A percentile compares a stretch with the other conserved stretches of the same genome.
phyloP scores from a whole-genome alignment of 2,113 vertebrate genomes.

The Rhinogobius similis region DNA sequence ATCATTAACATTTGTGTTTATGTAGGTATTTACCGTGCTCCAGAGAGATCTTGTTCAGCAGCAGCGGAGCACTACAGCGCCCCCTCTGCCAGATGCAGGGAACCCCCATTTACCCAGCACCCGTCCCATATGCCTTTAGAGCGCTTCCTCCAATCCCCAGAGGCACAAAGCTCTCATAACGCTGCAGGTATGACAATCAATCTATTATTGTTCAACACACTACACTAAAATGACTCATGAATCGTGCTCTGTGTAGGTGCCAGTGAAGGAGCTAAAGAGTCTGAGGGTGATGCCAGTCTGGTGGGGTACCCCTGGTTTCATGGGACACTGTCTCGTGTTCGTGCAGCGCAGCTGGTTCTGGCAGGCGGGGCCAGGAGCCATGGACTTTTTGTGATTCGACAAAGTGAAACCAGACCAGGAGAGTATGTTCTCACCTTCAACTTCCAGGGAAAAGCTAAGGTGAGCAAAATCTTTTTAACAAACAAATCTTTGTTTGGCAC shows the following conservation, averaged over 20 bases:
- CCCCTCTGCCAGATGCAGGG: slow-evolving; percentile 80
- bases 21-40: slow-evolving; percentile 71
- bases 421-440: slow-evolving; percentile 99
- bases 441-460: slow-evolving; percentile 99
- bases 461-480: slow-evolving; percentile 47
- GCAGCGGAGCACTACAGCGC: slow-evolving; percentile 71
- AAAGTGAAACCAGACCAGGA: slow-evolving; percentile 92
- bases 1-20: not conserved
- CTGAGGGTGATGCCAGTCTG: slow-evolving; percentile 76
- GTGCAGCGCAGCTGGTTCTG: slow-evolving; percentile 92
- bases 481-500: too few species aligned
- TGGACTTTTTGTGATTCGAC: slow-evolving; percentile 94
- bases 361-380: slow-evolving; percentile 88
- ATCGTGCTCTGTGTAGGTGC: slow-evolving; percentile 41
- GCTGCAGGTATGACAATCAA: slow-evolving; percentile 74
- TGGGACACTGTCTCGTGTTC: slow-evolving; percentile 89
- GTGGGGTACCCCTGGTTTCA: slow-evolving; percentile 95
- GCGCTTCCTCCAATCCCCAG: slow-evolving; percentile 88
- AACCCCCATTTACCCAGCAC: slow-evolving; percentile 81
- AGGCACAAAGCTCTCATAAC: slow-evolving; percentile 71
- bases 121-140: slow-evolving; percentile 88
- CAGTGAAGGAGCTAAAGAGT: slow-evolving; percentile 75
- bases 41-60: slow-evolving; percentile 67
- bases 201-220: not conserved
- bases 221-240: not conserved